Conservation (phyloP, 2,888 invertebrate genomes). For the Entomobrya multifasciata region DNA sequence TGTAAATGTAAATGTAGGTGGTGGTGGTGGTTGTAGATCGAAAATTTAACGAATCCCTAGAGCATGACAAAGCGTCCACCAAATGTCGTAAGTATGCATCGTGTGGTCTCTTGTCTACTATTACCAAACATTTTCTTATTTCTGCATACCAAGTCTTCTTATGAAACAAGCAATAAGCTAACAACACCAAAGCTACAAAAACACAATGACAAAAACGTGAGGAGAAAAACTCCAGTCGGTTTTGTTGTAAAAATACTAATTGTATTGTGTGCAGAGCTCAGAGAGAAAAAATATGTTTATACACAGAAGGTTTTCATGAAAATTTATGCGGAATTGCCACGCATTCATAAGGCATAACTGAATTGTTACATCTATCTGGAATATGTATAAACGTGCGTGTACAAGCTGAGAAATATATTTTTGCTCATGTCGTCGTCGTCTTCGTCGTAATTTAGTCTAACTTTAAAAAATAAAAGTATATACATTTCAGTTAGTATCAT, state of each 20-base stretch:
- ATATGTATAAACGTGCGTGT: background rate
- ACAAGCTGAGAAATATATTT: no score
- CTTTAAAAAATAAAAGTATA: background rate
- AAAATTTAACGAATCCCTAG: constrained; percentile 35
- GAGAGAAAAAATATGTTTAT: background rate
- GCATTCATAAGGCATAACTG: background rate
- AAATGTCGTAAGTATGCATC: constrained; percentile 34
- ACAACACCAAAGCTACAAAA: background rate
- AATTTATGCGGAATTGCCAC: constrained; percentile 54
- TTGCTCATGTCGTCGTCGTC: background rate
- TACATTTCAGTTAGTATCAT: background rate
- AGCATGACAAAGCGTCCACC: constrained; percentile 48
- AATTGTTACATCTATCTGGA: background rate
- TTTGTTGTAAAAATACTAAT: constrained; percentile 13
- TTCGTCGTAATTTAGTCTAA: background rate
- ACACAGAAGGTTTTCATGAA: background rate
- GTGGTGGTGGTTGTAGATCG: background rate
- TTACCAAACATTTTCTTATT: background rate
- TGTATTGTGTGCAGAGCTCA: no score
- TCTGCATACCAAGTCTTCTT: background rate
- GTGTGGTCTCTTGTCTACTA: background rate
- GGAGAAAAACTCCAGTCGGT: background rate
- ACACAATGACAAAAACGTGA: constrained; percentile 5
- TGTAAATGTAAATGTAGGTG: constrained; percentile 6
- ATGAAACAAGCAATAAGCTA: background rate